phyloP scores from a whole-genome alignment of 2,113 vertebrate genomes.

The Pao palembangensis region DNA sequence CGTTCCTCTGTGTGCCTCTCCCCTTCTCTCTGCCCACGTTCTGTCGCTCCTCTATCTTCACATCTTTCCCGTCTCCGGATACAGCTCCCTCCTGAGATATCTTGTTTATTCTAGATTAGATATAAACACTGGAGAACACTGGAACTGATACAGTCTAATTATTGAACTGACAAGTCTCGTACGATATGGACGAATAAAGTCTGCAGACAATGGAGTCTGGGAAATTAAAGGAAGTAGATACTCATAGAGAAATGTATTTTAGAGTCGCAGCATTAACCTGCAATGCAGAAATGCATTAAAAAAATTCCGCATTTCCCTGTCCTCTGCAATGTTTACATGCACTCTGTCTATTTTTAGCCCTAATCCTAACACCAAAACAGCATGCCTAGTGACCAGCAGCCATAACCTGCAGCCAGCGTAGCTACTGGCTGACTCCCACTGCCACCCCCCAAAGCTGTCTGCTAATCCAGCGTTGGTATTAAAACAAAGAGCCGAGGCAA shows the following conservation, averaged over 20 bases:
- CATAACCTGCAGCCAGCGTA: conserved; percentile 13
- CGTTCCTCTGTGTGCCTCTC: background rate
- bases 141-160: conserved; percentile 8
- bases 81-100: conserved; percentile 25
- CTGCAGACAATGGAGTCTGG: conserved; percentile 2
- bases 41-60: background rate
- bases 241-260: no score
- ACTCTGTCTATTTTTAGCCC: conserved; percentile 41
- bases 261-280: background rate
- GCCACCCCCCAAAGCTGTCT: conserved; percentile 9
- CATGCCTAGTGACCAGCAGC: conserved; percentile 3
- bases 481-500: background rate
- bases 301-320: background rate
- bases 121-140: conserved; percentile 5
- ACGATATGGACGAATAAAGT: no score
- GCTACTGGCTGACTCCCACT: conserved; percentile 18
- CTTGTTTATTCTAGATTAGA: conserved; percentile 22
- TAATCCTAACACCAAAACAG: conserved; percentile 45
- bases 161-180: conserved; percentile 6
- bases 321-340: conserved; percentile 10
- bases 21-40: background rate
- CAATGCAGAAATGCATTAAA: no score
- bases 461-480: conserved; percentile 34
- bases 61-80: conserved; percentile 22
- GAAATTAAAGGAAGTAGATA: no score